phyloP scores from a whole-genome alignment of 2,888 invertebrate species.

The Exocentrus adspersus region DNA sequence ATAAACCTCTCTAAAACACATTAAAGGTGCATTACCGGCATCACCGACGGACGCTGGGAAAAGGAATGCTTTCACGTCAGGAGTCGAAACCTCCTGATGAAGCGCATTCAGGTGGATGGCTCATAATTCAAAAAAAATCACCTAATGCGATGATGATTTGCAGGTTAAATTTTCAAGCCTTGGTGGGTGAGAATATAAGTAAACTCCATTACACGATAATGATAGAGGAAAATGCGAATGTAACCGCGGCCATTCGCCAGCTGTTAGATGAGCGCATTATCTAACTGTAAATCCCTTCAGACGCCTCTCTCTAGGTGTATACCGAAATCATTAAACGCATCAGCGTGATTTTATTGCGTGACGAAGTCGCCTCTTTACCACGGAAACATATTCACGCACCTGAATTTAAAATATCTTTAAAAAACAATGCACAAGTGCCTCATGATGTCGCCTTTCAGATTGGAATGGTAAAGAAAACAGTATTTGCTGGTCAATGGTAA shows the following conservation, averaged over 20 bases:
- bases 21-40: not conserved
- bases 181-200: constrained; percentile 19
- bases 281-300: constrained; percentile 46
- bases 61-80: constrained; percentile 1
- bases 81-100: not conserved
- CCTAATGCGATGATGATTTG: constrained; percentile 16
- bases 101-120: not conserved
- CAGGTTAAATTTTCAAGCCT: constrained; percentile 3
- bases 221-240: constrained; percentile 13
- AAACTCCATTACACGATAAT: constrained; percentile 23
- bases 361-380: not conserved
- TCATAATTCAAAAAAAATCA: not conserved
- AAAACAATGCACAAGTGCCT: too few relatives aligned
- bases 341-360: constrained; percentile 13
- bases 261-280: constrained; percentile 41
- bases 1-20: too few relatives aligned
- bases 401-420: too few relatives aligned
- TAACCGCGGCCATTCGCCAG: constrained; percentile 34
- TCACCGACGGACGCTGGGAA: not conserved
- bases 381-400: not conserved
- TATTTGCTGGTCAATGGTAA: too few relatives aligned
- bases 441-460: too few relatives aligned
- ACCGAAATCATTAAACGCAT: constrained; percentile 24
- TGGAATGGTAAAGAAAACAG: too few relatives aligned
- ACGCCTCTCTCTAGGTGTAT: constrained; percentile 30